These are phyloP conservation scores for Erythrocebus patas DNA, from an alignment of 2,113 vertebrate species.

Conservation along the genomic window DNA sequence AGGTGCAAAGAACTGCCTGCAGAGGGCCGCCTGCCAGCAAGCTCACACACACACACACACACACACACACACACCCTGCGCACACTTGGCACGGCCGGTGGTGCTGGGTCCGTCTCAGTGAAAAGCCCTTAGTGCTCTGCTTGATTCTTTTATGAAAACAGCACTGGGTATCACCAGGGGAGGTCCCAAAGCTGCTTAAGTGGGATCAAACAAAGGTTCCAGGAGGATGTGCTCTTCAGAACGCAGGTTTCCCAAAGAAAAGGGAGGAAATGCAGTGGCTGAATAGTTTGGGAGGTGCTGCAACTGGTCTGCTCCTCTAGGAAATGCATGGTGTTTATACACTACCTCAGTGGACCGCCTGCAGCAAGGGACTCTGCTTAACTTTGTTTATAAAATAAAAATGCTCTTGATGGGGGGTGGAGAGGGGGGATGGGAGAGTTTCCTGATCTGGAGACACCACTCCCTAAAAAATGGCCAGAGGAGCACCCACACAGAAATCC, in stretches of 20 bases:
- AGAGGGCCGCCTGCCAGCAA: background rate
- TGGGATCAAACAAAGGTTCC: background rate
- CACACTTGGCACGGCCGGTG: accelerated
- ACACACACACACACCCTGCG: accelerated
- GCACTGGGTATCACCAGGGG: background rate
- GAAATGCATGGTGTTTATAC: background rate
- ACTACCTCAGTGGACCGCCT: background rate
- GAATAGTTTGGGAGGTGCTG: background rate
- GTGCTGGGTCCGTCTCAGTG: background rate
- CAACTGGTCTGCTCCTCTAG: background rate
- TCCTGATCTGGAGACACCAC: background rate
- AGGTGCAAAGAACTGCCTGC: background rate
- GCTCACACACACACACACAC: accelerated
- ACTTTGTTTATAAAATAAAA: background rate
- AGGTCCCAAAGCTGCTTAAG: background rate
- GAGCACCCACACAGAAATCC: background rate
- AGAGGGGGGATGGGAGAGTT: background rate
- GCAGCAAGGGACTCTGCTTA: background rate
- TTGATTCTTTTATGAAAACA: background rate
- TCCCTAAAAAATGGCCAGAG: background rate
- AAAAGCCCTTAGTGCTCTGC: background rate
- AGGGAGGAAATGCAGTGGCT: background rate
- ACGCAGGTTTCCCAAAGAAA: background rate
- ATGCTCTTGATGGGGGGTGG: background rate
- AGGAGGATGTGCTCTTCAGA: background rate